Conservation (phyloP, 2,113 vertebrate genomes). For the Eulacestoma nigropectus region DNA sequence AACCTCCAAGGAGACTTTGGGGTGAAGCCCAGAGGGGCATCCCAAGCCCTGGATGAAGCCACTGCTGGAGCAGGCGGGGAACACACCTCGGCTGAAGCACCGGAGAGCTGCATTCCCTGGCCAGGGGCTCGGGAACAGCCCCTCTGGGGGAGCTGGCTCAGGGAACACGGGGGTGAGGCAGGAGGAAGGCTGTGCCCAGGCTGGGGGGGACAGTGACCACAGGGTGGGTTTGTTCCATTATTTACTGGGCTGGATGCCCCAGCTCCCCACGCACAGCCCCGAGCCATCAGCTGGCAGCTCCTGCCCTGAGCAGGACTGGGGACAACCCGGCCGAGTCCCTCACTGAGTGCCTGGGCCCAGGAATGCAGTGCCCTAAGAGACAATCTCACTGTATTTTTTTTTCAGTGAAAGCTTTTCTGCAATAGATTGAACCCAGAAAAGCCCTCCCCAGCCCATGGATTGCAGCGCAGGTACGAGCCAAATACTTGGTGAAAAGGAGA, state of each 20-base stretch:
- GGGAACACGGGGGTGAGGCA: fast-evolving
- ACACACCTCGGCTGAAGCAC: background rate
- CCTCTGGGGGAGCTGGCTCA: background rate
- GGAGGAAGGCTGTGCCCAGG: background rate
- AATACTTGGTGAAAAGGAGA: background rate
- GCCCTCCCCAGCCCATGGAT: background rate
- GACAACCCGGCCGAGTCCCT: background rate
- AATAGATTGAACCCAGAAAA: background rate
- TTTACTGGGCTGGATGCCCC: background rate
- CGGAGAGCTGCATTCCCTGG: fast-evolving
- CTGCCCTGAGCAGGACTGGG: background rate
- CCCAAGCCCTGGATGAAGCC: background rate
- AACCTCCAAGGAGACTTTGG: background rate
- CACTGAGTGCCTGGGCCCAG: background rate
- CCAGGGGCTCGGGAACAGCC: background rate
- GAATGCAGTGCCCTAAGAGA: background rate
- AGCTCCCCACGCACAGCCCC: background rate
- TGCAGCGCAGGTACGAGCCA: background rate
- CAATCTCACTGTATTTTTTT: background rate
- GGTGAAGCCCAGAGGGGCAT: background rate
- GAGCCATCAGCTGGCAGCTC: background rate
- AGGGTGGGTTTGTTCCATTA: background rate
- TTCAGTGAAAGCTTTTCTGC: background rate
- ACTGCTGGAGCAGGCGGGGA: background rate
- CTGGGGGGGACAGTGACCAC: background rate